Conservation (phyloP, 2,888 invertebrate species). For the Tanypteryx hageni region DNA sequence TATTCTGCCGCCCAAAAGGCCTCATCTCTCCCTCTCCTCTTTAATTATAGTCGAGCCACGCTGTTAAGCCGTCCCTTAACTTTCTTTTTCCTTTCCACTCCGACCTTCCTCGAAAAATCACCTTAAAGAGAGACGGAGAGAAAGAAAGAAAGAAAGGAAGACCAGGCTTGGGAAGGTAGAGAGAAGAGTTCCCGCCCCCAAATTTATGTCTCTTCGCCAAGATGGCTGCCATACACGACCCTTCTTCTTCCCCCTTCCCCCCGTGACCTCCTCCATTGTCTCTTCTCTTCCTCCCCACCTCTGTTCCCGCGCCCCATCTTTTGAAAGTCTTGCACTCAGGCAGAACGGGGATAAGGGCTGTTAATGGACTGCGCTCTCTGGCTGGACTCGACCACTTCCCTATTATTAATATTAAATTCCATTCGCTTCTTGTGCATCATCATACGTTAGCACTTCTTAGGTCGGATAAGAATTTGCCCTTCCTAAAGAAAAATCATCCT, state of each 20-base stretch:
- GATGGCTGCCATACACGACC: neutral
- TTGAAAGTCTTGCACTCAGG: neutral
- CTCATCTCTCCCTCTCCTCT: no score
- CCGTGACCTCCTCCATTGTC: neutral
- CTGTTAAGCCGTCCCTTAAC: no score
- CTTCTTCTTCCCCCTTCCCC: neutral
- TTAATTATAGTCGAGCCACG: no score
- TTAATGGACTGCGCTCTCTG: neutral
- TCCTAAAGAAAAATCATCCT: no score
- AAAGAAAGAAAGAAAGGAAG: neutral
- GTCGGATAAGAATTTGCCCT: no score
- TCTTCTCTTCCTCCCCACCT: neutral
- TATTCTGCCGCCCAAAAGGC: no score
- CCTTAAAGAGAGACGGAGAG: no score
- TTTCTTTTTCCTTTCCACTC: no score
- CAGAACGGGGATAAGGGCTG: neutral
- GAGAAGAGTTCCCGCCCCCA: neutral
- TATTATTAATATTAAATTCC: neutral
- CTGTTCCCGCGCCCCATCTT: neutral
- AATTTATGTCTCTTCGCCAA: neutral
- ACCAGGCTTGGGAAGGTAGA: neutral
- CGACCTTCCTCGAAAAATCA: no score
- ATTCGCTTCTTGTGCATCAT: neutral
- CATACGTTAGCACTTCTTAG: no score
- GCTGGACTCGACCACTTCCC: neutral